Conservation (phyloP, 2,888 invertebrate genomes). For the Acanthosepion pharaonis region DNA sequence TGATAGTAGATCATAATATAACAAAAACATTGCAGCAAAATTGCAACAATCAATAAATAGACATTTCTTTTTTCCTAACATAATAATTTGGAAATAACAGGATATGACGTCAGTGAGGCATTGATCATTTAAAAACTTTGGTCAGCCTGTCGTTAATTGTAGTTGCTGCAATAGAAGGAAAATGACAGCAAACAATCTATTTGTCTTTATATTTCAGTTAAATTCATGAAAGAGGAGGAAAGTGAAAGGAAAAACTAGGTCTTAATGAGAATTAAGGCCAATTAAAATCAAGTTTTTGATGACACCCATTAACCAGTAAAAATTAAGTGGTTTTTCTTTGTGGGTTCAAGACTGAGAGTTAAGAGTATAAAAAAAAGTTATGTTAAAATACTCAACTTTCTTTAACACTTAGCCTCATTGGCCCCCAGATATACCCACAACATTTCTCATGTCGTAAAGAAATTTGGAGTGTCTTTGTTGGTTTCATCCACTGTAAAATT, state of each 20-base stretch:
- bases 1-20: not conserved
- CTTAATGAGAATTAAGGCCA: not conserved
- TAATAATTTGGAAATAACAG: not conserved
- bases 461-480: no score
- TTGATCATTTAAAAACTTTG: not conserved
- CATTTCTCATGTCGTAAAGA: no score
- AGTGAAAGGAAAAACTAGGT: not conserved
- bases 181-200: not conserved
- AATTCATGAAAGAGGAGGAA: not conserved
- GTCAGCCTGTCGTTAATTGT: not conserved
- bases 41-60: not conserved
- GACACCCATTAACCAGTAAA: not conserved
- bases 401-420: not conserved
- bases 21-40: constrained; percentile 20
- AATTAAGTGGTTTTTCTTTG: not conserved
- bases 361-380: not conserved
- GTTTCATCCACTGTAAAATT: no score
- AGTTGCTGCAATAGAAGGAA: not conserved
- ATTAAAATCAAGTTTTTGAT: not conserved
- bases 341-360: not conserved
- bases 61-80: not conserved
- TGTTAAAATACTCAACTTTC: not conserved
- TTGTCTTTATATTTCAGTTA: not conserved
- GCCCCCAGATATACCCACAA: no score
- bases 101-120: not conserved